A percentile compares a stretch with the other conserved stretches of the same genome.
These are phyloP conservation scores for Eledone cirrhosa DNA, from an alignment of 2,888 invertebrate species.

Conservation along the genomic window DNA sequence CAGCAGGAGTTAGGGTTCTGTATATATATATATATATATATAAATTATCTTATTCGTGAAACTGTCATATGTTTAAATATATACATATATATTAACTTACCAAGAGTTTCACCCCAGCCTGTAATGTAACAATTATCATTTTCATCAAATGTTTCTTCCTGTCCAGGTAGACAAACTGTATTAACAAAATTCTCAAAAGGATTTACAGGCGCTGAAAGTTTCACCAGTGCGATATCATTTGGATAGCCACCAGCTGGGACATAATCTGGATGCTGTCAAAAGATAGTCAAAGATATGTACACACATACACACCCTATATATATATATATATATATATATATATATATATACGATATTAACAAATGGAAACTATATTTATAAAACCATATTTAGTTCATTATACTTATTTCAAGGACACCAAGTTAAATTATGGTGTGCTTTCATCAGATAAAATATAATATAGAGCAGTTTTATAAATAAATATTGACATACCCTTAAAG, in stretches of 20 bases:
- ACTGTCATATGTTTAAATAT: no score
- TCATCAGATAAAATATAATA: no score
- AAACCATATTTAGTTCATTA: no score
- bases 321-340: slow-evolving; percentile 7
- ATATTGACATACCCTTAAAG: no score
- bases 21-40: no score
- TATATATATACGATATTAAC: no score
- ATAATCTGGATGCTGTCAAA: slow-evolving; percentile 25
- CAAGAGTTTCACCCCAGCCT: slow-evolving; percentile 31
- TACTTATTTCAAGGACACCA: no score
- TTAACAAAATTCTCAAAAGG: slow-evolving; percentile 3
- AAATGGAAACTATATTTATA: no score
- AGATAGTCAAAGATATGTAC: not conserved
- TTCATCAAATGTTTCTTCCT: slow-evolving; percentile 23
- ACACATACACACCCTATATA: not conserved
- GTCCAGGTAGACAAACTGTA: slow-evolving; percentile 19
- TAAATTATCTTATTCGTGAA: no score
- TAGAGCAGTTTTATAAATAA: no score
- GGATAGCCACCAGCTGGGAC: slow-evolving; percentile 22
- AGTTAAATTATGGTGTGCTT: no score
- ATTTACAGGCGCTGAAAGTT: slow-evolving; percentile 30
- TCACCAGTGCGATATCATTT: slow-evolving; percentile 35
- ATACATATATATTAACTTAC: not conserved
- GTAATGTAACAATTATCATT: slow-evolving; percentile 28
- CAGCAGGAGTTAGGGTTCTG: no score